These are phyloP conservation scores for Drosophila nr. perissopoda DNA, from an alignment of 2,888 invertebrate genomes.

Conservation along the genomic window DNA sequence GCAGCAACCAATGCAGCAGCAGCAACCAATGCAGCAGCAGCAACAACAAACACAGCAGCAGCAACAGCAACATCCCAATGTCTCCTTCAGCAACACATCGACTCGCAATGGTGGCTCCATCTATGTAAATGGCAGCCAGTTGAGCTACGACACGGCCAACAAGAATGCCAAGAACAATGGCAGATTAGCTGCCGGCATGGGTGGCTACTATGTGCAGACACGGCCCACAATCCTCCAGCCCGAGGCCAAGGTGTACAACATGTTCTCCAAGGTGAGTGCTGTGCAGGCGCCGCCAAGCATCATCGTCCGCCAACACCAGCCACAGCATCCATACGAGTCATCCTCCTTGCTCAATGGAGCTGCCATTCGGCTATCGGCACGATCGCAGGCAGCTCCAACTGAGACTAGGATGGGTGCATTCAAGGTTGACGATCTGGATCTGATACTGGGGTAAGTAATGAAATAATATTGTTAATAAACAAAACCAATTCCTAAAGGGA, in stretches of 20 bases:
- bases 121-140: conserved; percentile 69
- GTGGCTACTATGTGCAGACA: conserved; percentile 79
- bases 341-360: conserved; percentile 51
- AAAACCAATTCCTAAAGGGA: background rate
- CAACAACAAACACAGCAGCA: conserved; percentile 36
- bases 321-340: conserved; percentile 55
- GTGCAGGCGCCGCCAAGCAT: conserved; percentile 68
- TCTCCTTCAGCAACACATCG: conserved; percentile 73
- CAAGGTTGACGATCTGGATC: conserved; percentile 84
- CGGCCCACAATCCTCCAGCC: conserved; percentile 62
- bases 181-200: conserved; percentile 42
- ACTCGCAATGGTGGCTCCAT: conserved; percentile 64
- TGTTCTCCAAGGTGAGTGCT: conserved; percentile 81
- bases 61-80: conserved; percentile 75
- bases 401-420: conserved; percentile 32
- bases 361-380: conserved; percentile 63
- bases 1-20: too few relatives aligned
- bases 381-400: conserved; percentile 48
- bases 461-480: background rate
- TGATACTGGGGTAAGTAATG: conserved; percentile 89
- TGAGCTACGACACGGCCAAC: conserved; percentile 78
- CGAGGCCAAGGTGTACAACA: conserved; percentile 82
- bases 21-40: background rate
- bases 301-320: conserved; percentile 69
- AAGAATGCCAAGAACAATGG: conserved; percentile 82